These are phyloP conservation scores for Pachypsylla venusta DNA, from an alignment of 1,140 invertebrate species.

Conservation along the genomic window DNA sequence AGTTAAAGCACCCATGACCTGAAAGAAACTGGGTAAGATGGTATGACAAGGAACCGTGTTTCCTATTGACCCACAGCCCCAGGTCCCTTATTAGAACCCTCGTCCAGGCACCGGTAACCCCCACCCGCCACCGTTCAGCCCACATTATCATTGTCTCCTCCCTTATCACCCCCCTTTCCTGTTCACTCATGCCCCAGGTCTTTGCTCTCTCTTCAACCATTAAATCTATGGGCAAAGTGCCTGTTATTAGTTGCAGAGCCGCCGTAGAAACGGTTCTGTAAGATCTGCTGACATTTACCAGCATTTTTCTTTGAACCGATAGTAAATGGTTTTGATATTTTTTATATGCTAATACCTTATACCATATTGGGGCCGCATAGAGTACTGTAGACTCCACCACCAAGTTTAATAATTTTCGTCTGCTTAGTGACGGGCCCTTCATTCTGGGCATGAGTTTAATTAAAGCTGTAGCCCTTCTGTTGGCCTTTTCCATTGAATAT, in stretches of 20 bases:
- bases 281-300: neutral
- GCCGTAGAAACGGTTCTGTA: constrained; percentile 14
- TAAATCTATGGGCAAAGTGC: neutral
- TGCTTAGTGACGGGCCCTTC: neutral
- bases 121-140: constrained; percentile 15
- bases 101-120: constrained; percentile 17
- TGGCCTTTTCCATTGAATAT: neutral
- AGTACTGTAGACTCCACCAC: neutral
- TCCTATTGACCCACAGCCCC: constrained; percentile 14
- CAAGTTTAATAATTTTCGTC: neutral
- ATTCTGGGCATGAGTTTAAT: neutral
- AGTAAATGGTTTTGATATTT: neutral
- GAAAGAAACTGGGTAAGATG: constrained; percentile 25
- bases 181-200: neutral
- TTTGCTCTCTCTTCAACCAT: neutral
- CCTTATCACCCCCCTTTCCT: neutral
- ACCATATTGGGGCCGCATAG: neutral
- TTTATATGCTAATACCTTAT: neutral
- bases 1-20: constrained; percentile 29
- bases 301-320: neutral
- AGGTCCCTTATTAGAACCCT: constrained; percentile 17
- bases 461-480: neutral
- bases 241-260: constrained; percentile 4
- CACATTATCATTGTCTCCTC: constrained; percentile 10
- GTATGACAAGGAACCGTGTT: constrained; percentile 20